Evolutionary conservation across 2,113 vertebrate species (phyloP), one percentile per base, ranked within the genome.

Genomic region (Scartelaos histophorus): DNA sequence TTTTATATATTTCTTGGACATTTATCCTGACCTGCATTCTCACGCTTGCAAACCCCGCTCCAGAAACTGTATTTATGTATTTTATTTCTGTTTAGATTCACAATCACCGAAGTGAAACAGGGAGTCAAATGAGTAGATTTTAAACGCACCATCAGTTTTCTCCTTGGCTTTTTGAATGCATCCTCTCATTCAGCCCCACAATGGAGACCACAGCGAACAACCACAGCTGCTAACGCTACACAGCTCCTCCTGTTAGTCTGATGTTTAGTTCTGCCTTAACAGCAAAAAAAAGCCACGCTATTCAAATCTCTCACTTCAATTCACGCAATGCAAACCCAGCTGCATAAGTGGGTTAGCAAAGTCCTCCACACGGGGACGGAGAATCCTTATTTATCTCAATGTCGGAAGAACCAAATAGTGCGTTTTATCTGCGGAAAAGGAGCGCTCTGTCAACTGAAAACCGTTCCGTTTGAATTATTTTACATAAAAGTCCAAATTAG

Each of bases 281-380:
- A 85, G 85, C 76, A 78, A 84, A 56, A 84, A 56, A 56, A 83
- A 89, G 84, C 78, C 83, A 90, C 88, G 88, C 88, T 88, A 92
- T 90, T 92, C 89, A 91, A 92, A 90, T 91, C 77, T 85, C 75
- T 85, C 70, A 81, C 86, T 86, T 90, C 85, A 68, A 24, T 90
- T 77, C 85, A 81, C 85, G 68, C 81, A 46, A 86, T 86, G 85
- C 82, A 90, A 87, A 89, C 90, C 84, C 89, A 90, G 88, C 88
- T 91, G 83, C 82, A 87, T 75, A 90, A 91, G 77, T 89, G 83
- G 72, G 82, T 87, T 89, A 84, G 43, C 62, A 47, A 75, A 86
- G 86, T 74, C 82, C 66, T 77, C 79, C 16, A 69, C 67, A 80
- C 74, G 13, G 38, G 74, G 67, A 45, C 70, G 45, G 56, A 64